Base-by-base conservation (phyloP, 2,113 vertebrate species). In the Cettia cetti region DNA sequence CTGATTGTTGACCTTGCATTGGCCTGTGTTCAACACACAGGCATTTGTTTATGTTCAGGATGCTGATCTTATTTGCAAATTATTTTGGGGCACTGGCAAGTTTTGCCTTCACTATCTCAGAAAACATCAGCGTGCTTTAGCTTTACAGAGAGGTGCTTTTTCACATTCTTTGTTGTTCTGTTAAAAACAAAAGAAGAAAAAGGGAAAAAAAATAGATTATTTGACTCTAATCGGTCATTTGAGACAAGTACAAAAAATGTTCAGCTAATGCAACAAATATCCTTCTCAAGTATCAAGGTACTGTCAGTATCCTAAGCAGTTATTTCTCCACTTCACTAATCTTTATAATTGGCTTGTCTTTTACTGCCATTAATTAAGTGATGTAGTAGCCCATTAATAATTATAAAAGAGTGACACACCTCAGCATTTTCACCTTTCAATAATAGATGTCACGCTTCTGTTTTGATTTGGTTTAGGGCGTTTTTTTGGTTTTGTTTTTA, bases 271-370 rank as follows among this genome's bases (percentile, higher is more conserved):
- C 92, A 97, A 96, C 97, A 97, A 96, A 97, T 97, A 97, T 90
- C 96, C 91, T 95, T 97, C 98, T 98, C 97, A 97, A 98, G 98
- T 98, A 98, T 98, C 97, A 98, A 97, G 97, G 97, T 97, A 97
- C 97, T 96, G 97, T 97, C 97, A 96, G 98, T 98, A 98, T 98
- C 97, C 98, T 98, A 98, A 99, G 98, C 98, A 98, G 98, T 98
- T 98, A 98, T 98, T 99, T 99, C 98, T 99, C 98, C 99, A 99
- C 99, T 99, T 99, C 98, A 98, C 98, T 99, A 99, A 99, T 99
- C 99, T 99, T 99, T 99, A 98, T 99, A 99, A 99, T 99, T 99
- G 98, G 98, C 98, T 99, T 98, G 98, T 98, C 99, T 99, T 99
- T 99, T 99, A 97, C 98, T 99, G 98, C 98, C 98, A 98, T 99